Percentiles rank a stretch among this genome's conserved stretches.
Conservation (phyloP, 92 coral and sea anemone species). For the Hydrozoanthus gracilis region DNA sequence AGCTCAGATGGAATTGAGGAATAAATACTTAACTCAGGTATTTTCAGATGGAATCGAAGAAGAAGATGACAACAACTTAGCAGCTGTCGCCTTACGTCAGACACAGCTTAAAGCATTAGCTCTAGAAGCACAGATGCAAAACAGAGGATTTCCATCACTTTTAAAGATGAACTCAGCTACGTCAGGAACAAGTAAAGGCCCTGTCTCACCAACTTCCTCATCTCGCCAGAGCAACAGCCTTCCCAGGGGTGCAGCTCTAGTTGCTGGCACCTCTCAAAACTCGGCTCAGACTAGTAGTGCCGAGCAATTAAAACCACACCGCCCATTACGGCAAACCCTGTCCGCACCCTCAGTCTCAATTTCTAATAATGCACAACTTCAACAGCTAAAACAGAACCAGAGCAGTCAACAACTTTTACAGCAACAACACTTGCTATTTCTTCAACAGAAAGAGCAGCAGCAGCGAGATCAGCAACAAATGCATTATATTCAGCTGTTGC, state of each 20-base stretch:
- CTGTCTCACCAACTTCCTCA: slow-evolving; percentile 59
- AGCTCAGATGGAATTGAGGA: slow-evolving; percentile 79
- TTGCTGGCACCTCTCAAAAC: slow-evolving; percentile 64
- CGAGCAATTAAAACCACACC: slow-evolving; percentile 65
- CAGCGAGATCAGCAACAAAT: slow-evolving; percentile 73
- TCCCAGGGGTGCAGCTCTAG: slow-evolving; percentile 74
- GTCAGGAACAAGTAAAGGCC: slow-evolving; percentile 56
- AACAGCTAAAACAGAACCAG: slow-evolving; percentile 85
- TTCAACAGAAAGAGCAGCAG: slow-evolving; percentile 73
- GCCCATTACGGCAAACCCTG: slow-evolving; percentile 86
- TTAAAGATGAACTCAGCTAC: slow-evolving; percentile 67
- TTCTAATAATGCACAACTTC: slow-evolving; percentile 82
- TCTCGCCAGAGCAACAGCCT: slow-evolving; percentile 64
- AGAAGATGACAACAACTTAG: slow-evolving; percentile 83
- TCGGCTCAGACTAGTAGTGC: slow-evolving; percentile 57
- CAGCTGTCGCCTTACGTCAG: slow-evolving; percentile 88
- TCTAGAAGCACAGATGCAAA: slow-evolving; percentile 85
- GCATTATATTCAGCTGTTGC: slow-evolving; percentile 81
- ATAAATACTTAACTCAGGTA: slow-evolving; percentile 79
- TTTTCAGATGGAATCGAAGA: slow-evolving; percentile 95
- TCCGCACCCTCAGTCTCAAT: slow-evolving; percentile 91
- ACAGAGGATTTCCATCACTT: slow-evolving; percentile 57
- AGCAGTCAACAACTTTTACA: slow-evolving; percentile 81
- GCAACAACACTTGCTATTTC: slow-evolving; percentile 88
- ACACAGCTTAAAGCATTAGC: slow-evolving; percentile 93